Percentiles rank a stretch among this genome's conserved stretches.
These are phyloP conservation scores for Heliothis virescens DNA, from an alignment of 1,140 invertebrate species.

Conservation along the genomic window DNA sequence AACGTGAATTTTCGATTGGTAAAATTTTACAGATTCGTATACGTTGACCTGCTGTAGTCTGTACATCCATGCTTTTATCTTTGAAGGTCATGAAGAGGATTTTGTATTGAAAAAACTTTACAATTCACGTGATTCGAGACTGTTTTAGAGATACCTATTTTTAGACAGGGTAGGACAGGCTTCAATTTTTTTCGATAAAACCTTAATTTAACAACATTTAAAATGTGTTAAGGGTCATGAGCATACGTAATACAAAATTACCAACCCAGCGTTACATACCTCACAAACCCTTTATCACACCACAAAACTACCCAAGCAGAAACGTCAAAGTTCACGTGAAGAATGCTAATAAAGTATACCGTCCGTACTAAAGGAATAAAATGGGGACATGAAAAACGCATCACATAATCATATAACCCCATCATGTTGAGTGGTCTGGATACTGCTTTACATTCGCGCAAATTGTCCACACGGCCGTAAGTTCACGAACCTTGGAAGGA, in stretches of 20 bases:
- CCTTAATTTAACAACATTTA: no score
- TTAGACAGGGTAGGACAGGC: no score
- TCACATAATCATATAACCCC: slow-evolving; percentile 69
- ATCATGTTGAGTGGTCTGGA: slow-evolving; percentile 62
- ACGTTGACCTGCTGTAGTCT: no score
- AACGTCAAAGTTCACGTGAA: slow-evolving; percentile 29
- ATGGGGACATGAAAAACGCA: slow-evolving; percentile 70
- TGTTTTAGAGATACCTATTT: no score
- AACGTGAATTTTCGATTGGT: no score
- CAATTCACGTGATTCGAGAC: not conserved
- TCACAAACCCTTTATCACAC: slow-evolving; percentile 17
- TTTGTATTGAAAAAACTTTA: not conserved
- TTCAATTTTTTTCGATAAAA: no score
- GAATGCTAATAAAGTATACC: slow-evolving; percentile 62
- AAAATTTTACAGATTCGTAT: no score
- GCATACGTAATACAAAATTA: not conserved
- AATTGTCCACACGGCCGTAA: slow-evolving; percentile 45
- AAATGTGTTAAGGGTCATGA: no score
- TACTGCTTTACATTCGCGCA: slow-evolving; percentile 57
- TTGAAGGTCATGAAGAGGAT: not conserved
- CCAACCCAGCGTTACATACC: not conserved
- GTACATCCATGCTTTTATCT: not conserved
- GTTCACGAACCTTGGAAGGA: slow-evolving; percentile 2
- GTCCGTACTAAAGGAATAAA: slow-evolving; percentile 67
- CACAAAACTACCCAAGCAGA: slow-evolving; percentile 3